phyloP scores from a whole-genome alignment of 2,797 vertebrate species.

The Eleutherodactylus coqui region DNA sequence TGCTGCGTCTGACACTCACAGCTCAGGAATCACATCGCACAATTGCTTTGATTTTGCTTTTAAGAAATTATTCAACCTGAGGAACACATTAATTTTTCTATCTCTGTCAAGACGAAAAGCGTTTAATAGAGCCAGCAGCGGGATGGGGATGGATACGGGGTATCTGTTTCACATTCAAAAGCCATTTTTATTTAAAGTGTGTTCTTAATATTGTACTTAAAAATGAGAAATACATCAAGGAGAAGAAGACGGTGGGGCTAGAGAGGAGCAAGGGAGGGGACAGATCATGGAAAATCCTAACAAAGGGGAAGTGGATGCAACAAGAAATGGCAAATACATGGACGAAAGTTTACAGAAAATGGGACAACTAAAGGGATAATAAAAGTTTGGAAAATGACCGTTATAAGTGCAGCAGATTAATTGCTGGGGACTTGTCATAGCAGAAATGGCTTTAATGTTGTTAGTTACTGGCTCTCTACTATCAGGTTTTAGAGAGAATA shows the following conservation, averaged over 20 bases:
- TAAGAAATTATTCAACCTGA: conserved; percentile 51
- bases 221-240: not conserved
- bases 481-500: not conserved
- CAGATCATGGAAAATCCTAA: not conserved
- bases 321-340: not conserved
- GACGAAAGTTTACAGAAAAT: not conserved
- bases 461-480: not conserved
- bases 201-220: not conserved
- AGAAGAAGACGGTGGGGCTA: not conserved
- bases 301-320: not conserved
- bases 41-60: conserved; percentile 52
- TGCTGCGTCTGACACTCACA: not conserved
- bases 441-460: not conserved
- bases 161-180: conserved; percentile 36
- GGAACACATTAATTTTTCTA: conserved; percentile 48
- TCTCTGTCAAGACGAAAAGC: conserved; percentile 20
- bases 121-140: conserved; percentile 14
- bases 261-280: not conserved
- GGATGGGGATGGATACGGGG: conserved; percentile 22
- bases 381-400: not conserved
- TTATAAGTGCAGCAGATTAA: not conserved
- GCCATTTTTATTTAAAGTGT: conserved; percentile 11
- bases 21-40: conserved; percentile 5
- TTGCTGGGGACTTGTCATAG: not conserved
- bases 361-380: no score